Evolutionary conservation across 2,888 invertebrate genomes (phyloP), one percentile per base, ranked within the genome.

Genomic region (Epistrophe grossulariae): DNA sequence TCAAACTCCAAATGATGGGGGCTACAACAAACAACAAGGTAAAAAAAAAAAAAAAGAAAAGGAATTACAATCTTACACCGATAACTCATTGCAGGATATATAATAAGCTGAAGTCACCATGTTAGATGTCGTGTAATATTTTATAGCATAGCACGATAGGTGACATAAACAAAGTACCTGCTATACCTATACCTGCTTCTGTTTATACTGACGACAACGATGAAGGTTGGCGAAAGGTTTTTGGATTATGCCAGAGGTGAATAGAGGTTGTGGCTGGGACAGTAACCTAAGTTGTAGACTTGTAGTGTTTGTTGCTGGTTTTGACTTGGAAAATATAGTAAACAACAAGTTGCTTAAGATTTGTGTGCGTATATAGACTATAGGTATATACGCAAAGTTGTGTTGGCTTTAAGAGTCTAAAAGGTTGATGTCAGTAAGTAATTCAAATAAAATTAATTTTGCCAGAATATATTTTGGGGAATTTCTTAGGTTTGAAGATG

Each of bases 81-180:
- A 84, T 84, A 84, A 80, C 72, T 84, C 84, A 84, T 77, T 84
- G 84, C 73, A 60, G 52, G 52, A 81, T 84, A 81, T 84, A 81
- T 84, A 84, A 84, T 84, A 84, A 84, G 80, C 84, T 66, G 11
- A 81, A 84, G 84, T 84, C 84, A 81, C 84, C 84, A 77, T 84
- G 80, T 81, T 84, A 81, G 80, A 84, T 84, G 84, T 77, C 81
- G 71, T 84, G 84, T 84, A 81, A 84, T 84, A 84, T 81, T 84
- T 81, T 84, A 84, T 81, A 72, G 81, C 35, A 81, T 84, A 48
- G 84, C 84, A 81, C 72, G 84, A 72, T 72, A 76, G 84, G 72
- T 84, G 84, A 81, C 81, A 81, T 72, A 84, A 84, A 84, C 84
- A 60, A 84, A 84, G 84, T 70, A 70, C 50, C 50, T n/a, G n/a